Base-by-base conservation (phyloP, 1,140 invertebrate species). In the Arctopsyche grandis region DNA sequence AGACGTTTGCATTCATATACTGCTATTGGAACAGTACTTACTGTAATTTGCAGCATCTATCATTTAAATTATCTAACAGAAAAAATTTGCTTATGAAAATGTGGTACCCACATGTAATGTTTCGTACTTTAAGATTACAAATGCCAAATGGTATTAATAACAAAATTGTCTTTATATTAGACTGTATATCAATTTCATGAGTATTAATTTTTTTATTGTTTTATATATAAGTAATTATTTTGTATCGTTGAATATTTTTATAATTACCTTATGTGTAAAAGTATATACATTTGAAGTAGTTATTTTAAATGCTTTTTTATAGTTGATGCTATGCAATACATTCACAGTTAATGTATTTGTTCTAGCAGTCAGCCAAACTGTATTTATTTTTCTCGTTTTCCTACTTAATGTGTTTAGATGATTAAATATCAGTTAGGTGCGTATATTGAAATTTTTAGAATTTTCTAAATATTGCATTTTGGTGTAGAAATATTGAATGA, bases 11-110 rank as follows among this genome's bases (percentile, higher is more conserved):
- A 95, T 84, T 91, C 92, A 44, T 87, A 85, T 43, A 92, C 94
- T 76, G 93, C 93, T 1, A 91, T 93, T 81, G 93, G 92, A 16
- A 95, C 94, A 83, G 90, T 95, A 83, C 85, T 92, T 9, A 90
- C 92, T 0, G 91, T 95, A 85, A 90, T 88, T 4, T 94, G 93
- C 83, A 94, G 87, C 5, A 79, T 88, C 44, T 88, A 88, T 83
- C 81, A 82, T 70, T 24, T 80, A 22, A 66, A 46, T 69, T 82
- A 82, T 63, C 66, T 82, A 5, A 38, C 79, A 26, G 79, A 80
- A 7, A 82, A 79, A 58, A 22, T 82, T 9, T 82, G 81, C 58
- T 74, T 82, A 73, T 82, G 58, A 82, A 75, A 29, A 7, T 4
- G 12, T 5, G 69, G 21, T 52, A 12, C 29, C 1, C 29, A 38